These are phyloP conservation scores for Drosophila pruinosa DNA, from an alignment of 1,140 invertebrate genomes.

Conservation along the genomic window DNA sequence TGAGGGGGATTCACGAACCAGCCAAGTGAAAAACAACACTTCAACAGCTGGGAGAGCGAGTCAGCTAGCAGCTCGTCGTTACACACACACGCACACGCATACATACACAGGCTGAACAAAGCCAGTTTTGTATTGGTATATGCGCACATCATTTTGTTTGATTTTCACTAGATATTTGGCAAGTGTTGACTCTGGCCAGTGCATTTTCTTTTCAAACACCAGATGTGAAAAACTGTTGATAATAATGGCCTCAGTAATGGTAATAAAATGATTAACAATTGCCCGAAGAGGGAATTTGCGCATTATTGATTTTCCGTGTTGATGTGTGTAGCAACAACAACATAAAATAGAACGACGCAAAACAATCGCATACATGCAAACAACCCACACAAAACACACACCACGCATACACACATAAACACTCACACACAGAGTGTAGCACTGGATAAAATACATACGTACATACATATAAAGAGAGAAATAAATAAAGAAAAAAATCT, in stretches of 20 bases:
- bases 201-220: constrained; percentile 20
- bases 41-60: constrained; percentile 71
- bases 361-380: constrained; percentile 68
- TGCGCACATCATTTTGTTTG: constrained; percentile 31
- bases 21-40: constrained; percentile 49
- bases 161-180: constrained; percentile 40
- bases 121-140: constrained; percentile 22
- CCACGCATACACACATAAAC: constrained; percentile 16
- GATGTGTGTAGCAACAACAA: constrained; percentile 40
- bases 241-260: constrained; percentile 7
- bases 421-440: constrained; percentile 7
- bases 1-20: constrained; percentile 6
- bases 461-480: constrained; percentile 7
- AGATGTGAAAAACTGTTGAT: constrained; percentile 10
- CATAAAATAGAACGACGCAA: constrained; percentile 69
- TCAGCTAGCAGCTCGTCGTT: constrained; percentile 40
- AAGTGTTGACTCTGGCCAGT: constrained; percentile 24
- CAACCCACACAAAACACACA: constrained; percentile 17
- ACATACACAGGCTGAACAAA: constrained; percentile 42
- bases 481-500: constrained; percentile 16
- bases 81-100: constrained; percentile 4
- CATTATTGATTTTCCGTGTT: constrained; percentile 71
- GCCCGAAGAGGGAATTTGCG: constrained; percentile 51
- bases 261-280: constrained; percentile 50
- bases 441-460: constrained; percentile 5